Percentiles rank a stretch among this genome's conserved stretches.
These are phyloP conservation scores for Gymnocypris eckloni DNA, from an alignment of 2,797 vertebrate genomes.

Conservation along the genomic window DNA sequence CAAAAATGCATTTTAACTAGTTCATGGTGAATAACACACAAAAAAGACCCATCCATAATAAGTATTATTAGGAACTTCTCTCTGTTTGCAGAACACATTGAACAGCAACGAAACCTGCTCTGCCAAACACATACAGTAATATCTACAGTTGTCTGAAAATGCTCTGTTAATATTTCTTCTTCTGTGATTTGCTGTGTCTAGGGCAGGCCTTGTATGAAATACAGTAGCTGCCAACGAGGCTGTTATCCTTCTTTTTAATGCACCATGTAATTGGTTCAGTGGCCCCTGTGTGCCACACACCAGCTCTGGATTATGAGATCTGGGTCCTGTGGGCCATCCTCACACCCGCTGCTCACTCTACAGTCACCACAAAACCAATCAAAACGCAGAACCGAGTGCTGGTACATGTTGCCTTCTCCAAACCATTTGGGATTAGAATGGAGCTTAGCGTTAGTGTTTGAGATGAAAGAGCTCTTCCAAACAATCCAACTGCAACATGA, in stretches of 20 bases:
- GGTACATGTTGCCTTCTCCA: slow-evolving; percentile 10
- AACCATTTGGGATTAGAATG: slow-evolving; percentile 25
- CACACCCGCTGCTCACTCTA: neutral
- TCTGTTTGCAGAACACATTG: neutral
- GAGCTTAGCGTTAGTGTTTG: slow-evolving; percentile 19
- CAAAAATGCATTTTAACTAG: neutral
- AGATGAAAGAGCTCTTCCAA: slow-evolving; percentile 28
- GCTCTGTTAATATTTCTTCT: slow-evolving; percentile 30
- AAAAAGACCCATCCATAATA: neutral
- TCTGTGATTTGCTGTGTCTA: slow-evolving; percentile 5
- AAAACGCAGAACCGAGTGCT: slow-evolving; percentile 13
- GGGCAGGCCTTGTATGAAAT: slow-evolving; percentile 39
- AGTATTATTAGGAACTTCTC: neutral
- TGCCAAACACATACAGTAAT: neutral
- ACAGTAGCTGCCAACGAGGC: slow-evolving; percentile 30
- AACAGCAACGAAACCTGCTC: neutral
- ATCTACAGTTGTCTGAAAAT: neutral
- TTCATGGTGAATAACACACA: neutral
- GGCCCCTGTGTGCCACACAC: slow-evolving; percentile 44
- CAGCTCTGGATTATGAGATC: slow-evolving; percentile 58
- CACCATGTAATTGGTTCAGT: slow-evolving; percentile 58
- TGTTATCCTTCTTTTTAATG: slow-evolving; percentile 54
- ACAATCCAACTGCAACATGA: slow-evolving; percentile 32
- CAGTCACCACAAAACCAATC: slow-evolving; percentile 42
- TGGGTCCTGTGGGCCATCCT: slow-evolving; percentile 40